Conservation (phyloP, 2,113 vertebrate species). For the Microcebus tavaratra region DNA sequence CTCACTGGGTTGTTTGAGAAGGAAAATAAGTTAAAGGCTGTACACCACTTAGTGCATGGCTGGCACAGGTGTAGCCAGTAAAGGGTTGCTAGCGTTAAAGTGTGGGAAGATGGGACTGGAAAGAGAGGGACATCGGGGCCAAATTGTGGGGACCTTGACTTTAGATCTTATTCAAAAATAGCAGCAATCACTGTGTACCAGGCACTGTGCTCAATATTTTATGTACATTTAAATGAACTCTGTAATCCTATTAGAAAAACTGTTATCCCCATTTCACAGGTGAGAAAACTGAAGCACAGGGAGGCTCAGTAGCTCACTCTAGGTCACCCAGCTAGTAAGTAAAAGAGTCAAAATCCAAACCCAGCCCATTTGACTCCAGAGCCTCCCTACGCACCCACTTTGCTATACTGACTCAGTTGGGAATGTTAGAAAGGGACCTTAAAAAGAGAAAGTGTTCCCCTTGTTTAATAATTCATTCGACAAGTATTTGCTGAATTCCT, state of each 20-base stretch:
- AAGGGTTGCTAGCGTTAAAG: neutral
- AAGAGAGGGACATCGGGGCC: neutral
- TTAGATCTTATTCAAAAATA: constrained; percentile 13
- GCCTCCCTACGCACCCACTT: neutral
- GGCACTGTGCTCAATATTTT: neutral
- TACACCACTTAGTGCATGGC: neutral
- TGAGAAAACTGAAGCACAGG: neutral
- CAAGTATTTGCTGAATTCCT: neutral
- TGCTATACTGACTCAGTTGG: neutral
- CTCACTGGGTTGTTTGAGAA: neutral
- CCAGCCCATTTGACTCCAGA: neutral
- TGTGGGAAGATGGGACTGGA: neutral
- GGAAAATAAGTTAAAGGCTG: neutral
- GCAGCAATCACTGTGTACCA: neutral
- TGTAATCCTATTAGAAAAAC: constrained; percentile 24
- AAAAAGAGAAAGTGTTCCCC: neutral
- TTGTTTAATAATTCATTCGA: neutral
- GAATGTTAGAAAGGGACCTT: neutral
- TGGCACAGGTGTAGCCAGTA: neutral
- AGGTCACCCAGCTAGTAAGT: neutral
- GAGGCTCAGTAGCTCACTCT: neutral
- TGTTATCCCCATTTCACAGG: neutral
- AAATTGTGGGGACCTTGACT: neutral
- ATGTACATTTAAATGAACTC: neutral
- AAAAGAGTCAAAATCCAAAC: constrained; percentile 19